Evolutionary conservation across 1,140 invertebrate genomes (phyloP).

Genomic region (Cotesia typhae): DNA sequence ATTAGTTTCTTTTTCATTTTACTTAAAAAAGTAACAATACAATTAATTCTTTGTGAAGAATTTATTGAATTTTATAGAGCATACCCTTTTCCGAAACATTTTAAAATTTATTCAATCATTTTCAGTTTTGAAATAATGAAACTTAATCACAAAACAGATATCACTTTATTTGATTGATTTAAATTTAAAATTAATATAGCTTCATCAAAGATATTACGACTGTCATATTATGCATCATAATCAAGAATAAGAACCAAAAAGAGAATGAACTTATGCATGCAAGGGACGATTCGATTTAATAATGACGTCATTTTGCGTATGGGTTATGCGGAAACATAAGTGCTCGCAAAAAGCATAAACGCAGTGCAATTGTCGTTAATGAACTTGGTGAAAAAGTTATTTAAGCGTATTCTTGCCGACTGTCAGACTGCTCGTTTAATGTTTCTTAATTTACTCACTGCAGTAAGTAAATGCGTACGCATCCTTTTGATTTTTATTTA

Average conservation of each 20-base stretch:
- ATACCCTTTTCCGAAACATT: no score
- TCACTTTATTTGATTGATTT: no score
- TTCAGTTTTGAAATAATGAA: no score
- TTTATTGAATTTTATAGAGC: no score
- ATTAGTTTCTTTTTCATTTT: no score
- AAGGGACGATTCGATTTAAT: constrained; percentile 42
- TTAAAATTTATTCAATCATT: no score
- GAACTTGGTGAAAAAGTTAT: constrained; percentile 39
- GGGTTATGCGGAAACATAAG: constrained; percentile 43
- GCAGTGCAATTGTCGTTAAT: constrained; percentile 50
- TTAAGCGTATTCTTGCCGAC: constrained; percentile 31
- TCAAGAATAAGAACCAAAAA: neutral
- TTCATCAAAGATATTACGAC: constrained; percentile 11
- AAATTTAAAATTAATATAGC: no score
- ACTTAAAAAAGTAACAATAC: no score
- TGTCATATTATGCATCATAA: constrained; percentile 31
- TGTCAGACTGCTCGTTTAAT: constrained; percentile 23
- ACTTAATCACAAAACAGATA: no score
- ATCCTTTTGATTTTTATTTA: neutral
- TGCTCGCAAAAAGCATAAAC: constrained; percentile 41
- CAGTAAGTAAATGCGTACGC: neutral
- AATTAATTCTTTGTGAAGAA: no score
- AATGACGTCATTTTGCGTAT: constrained; percentile 31
- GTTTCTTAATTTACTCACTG: constrained; percentile 25
- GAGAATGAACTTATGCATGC: constrained; percentile 24